These are phyloP conservation scores for Emydocephalus ijimae DNA, from an alignment of 2,113 vertebrate genomes.

Conservation along the genomic window DNA sequence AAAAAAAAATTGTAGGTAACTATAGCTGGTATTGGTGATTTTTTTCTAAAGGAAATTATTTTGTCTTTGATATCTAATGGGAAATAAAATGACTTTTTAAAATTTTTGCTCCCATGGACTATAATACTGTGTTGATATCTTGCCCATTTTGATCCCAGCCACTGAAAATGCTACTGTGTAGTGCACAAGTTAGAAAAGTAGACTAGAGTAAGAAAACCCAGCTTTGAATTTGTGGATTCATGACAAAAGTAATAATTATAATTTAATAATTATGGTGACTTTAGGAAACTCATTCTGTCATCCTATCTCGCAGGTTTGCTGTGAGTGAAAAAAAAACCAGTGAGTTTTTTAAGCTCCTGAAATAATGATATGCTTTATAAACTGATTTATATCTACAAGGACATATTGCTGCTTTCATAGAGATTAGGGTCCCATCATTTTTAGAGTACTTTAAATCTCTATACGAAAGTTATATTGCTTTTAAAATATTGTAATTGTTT, in stretches of 20 bases:
- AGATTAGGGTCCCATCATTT: background rate
- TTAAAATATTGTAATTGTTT: background rate
- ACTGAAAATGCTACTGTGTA: background rate
- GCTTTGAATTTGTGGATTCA: background rate
- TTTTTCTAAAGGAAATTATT: slow-evolving; percentile 14
- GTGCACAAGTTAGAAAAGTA: background rate
- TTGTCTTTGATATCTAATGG: slow-evolving; percentile 11
- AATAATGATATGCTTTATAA: background rate
- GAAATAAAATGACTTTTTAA: background rate
- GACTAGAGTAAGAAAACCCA: background rate
- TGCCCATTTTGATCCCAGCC: background rate
- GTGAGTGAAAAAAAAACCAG: background rate
- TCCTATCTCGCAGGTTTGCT: background rate
- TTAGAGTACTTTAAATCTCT: background rate
- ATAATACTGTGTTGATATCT: background rate
- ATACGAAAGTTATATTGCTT: background rate
- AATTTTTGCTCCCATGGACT: background rate
- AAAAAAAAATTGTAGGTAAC: background rate
- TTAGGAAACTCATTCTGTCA: background rate
- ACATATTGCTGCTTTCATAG: background rate
- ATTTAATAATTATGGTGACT: background rate
- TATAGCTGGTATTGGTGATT: background rate
- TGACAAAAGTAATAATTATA: background rate
- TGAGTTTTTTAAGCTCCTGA: background rate
- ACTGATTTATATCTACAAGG: background rate